These are phyloP conservation scores for Adrianichthys oophorus DNA, from an alignment of 2,797 vertebrate genomes.

Conservation along the genomic window DNA sequence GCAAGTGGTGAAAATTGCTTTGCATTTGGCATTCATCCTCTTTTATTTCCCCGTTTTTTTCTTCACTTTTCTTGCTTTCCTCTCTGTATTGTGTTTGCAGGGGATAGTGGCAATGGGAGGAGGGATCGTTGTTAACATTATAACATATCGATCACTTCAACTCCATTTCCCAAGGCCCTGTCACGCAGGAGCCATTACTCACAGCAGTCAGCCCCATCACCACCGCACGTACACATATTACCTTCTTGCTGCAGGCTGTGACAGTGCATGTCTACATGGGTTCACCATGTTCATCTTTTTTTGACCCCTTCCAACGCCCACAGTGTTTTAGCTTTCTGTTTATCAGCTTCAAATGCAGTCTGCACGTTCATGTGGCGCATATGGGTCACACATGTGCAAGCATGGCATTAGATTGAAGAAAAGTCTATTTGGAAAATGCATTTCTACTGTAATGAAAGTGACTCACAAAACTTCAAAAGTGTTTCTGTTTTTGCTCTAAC, in stretches of 20 bases:
- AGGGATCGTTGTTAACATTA: slow-evolving; percentile 78
- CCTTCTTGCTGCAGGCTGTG: slow-evolving; percentile 32
- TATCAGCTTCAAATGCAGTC: slow-evolving; percentile 16
- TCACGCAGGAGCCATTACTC: slow-evolving; percentile 75
- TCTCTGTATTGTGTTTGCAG: slow-evolving; percentile 45
- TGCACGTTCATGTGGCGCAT: slow-evolving; percentile 7
- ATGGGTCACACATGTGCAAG: not conserved
- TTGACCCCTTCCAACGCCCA: slow-evolving; percentile 31
- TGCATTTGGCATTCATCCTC: slow-evolving; percentile 38
- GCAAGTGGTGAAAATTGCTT: slow-evolving; percentile 25
- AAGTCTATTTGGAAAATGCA: slow-evolving; percentile 25
- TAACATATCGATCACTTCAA: slow-evolving; percentile 77
- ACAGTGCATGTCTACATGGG: slow-evolving; percentile 48
- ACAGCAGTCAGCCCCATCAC: slow-evolving; percentile 53
- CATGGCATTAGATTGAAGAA: too few relatives aligned
- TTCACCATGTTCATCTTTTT: slow-evolving; percentile 39
- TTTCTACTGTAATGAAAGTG: too few relatives aligned
- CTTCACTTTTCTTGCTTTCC: slow-evolving; percentile 12
- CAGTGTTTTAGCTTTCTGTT: slow-evolving; percentile 17
- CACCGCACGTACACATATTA: slow-evolving; percentile 9
- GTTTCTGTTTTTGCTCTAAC: not conserved
- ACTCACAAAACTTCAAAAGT: not conserved
- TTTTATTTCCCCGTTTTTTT: slow-evolving; percentile 9
- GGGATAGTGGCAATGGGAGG: slow-evolving; percentile 56
- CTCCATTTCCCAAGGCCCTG: slow-evolving; percentile 71